Evolutionary conservation across 1,140 invertebrate species (phyloP).

Genomic region (Dendroctonus valens): DNA sequence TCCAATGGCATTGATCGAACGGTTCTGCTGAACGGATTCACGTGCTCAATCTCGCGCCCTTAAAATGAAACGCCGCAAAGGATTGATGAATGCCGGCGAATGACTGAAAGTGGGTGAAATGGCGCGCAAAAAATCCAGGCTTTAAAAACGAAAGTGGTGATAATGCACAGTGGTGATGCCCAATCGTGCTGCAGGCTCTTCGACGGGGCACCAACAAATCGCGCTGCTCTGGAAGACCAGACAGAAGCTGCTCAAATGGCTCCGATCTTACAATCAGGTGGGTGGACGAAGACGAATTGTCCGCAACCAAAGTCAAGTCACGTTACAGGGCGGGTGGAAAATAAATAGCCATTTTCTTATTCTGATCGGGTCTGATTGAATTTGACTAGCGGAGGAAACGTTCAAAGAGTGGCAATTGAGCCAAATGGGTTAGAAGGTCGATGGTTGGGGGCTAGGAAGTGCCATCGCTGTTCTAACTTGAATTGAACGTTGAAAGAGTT

Average conservation of each 20-base stretch:
- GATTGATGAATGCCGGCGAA: not conserved
- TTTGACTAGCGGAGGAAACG: not conserved
- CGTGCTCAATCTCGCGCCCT: not conserved
- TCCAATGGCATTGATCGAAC: too few relatives aligned
- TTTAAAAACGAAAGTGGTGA: not conserved
- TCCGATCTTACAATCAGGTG: constrained; percentile 18
- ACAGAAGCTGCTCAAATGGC: constrained; percentile 16
- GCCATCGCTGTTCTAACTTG: too few relatives aligned
- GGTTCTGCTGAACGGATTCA: too few relatives aligned
- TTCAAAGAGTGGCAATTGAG: not conserved
- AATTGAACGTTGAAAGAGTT: too few relatives aligned
- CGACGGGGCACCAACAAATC: constrained; percentile 3
- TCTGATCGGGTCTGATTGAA: too few relatives aligned
- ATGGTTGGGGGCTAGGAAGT: not conserved
- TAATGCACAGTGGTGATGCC: constrained; percentile 1
- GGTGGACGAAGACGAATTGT: not conserved
- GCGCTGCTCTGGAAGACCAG: constrained; percentile 8
- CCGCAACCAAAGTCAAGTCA: not conserved
- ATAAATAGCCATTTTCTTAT: not conserved
- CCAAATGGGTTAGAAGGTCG: not conserved
- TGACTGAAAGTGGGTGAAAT: not conserved
- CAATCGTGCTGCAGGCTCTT: constrained; percentile 1
- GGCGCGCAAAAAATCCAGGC: not conserved
- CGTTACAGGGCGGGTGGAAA: not conserved
- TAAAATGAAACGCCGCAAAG: not conserved